Percentiles rank a stretch among this genome's conserved stretches.
These are phyloP conservation scores for Opisthograptis luteolata DNA, from an alignment of 2,888 invertebrate genomes.

Conservation along the genomic window DNA sequence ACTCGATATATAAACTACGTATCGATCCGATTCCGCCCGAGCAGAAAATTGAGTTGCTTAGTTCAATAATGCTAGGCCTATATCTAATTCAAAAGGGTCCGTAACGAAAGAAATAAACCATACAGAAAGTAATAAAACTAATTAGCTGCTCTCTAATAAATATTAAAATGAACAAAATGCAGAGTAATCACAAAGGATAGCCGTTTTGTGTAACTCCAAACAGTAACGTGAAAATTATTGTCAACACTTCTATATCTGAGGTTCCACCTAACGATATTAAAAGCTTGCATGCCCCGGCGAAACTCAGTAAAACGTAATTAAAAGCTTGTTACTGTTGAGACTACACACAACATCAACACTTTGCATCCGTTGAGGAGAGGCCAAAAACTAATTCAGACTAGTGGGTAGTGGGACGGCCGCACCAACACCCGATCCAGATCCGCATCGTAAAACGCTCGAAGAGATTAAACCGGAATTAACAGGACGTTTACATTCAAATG, in stretches of 20 bases:
- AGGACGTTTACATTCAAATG: slow-evolving; percentile 50
- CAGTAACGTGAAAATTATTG: slow-evolving; percentile 35
- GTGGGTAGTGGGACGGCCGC: slow-evolving; percentile 43
- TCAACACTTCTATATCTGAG: slow-evolving; percentile 51
- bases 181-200: slow-evolving; percentile 34
- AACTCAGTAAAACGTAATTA: slow-evolving; percentile 67
- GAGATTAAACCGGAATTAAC: slow-evolving; percentile 58
- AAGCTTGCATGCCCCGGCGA: slow-evolving; percentile 54
- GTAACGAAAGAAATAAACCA: slow-evolving; percentile 16
- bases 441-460: slow-evolving; percentile 51
- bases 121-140: slow-evolving; percentile 23
- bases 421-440: slow-evolving; percentile 34
- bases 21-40: slow-evolving; percentile 3
- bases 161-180: slow-evolving; percentile 28
- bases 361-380: slow-evolving; percentile 59
- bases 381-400: slow-evolving; percentile 71
- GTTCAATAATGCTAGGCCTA: slow-evolving; percentile 10
- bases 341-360: slow-evolving; percentile 62
- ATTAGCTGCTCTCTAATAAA: slow-evolving; percentile 15
- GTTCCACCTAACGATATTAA: slow-evolving; percentile 53
- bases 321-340: slow-evolving; percentile 67
- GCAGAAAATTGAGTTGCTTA: slow-evolving; percentile 2
- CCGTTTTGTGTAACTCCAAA: slow-evolving; percentile 27
- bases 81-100: slow-evolving; percentile 2
- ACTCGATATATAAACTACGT: slow-evolving; percentile 9